Evolutionary conservation across 2,113 vertebrate genomes (phyloP), one percentile per base, ranked within the genome.

Genomic region (Coryphaenoides rupestris): DNA sequence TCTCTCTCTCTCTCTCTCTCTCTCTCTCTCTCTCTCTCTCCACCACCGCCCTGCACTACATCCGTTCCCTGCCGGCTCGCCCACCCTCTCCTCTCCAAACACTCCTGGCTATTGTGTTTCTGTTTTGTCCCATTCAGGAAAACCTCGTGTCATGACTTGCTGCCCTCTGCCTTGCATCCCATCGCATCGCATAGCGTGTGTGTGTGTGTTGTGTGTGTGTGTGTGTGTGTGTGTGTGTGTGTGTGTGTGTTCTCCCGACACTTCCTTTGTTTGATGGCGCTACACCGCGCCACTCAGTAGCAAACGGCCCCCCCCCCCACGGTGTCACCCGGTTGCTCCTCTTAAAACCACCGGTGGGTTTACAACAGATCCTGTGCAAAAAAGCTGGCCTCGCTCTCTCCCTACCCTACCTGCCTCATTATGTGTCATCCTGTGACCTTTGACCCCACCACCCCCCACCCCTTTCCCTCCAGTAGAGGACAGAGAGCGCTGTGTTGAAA

Each of bases 401-500:
- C 33, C 33, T 40, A 40, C 33, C 33, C 33, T 40, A 40, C 33
- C 33, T 40, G 5, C 6, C 33, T 40, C 33, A 40, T 40, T 40
- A 40, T 40, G 33, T 40, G 33, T 40, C 33, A 7, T 40, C 33
- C 33, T 40, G 5, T 40, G 33, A 40, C 33, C 33, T 40, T 40
- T 40, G 33, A 40, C 33, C 33, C 33, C 28, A 7, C 33, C 3
- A 19, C 50, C 9, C 50, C n/a, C 17, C n/a, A 16, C 54, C 74
- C 74, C 47, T 65, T 78, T 83, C 81, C 64, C 86, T 81, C 84
- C 84, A 82, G 68, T 59, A 54, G 67, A 58, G 72, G 78, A 85
- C 77, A 82, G 66, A 73, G 67, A 81, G 60, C 14, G 62, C 73
- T 79, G 74, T 85, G 73, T 82, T 84, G 66, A 66, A 74, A 66